Conservation (phyloP, 2,888 invertebrate species). For the Criorhina ranunculi region DNA sequence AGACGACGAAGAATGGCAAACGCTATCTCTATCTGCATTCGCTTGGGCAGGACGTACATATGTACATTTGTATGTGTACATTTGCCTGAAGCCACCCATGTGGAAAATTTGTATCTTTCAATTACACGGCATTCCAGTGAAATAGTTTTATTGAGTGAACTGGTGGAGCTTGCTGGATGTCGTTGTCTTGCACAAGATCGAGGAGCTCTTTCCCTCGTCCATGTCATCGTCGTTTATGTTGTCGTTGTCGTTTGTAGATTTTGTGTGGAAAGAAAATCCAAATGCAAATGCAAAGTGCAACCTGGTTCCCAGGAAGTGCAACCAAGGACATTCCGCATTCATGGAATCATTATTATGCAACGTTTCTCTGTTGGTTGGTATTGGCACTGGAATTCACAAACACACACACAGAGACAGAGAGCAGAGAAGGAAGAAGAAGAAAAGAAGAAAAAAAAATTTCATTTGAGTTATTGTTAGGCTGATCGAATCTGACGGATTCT, state of each 20-base stretch:
- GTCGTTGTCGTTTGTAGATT: constrained; percentile 6
- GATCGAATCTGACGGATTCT: constrained; percentile 76
- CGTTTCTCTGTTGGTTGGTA: constrained; percentile 21
- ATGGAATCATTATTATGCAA: constrained; percentile 57
- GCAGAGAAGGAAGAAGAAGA: too few relatives aligned
- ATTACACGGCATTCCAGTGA: constrained; percentile 68
- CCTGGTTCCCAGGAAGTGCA: constrained; percentile 69
- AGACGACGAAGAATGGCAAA: constrained; percentile 12
- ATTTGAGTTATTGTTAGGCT: constrained; percentile 72
- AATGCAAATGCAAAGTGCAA: constrained; percentile 62
- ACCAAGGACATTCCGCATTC: constrained; percentile 71
- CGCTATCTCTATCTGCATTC: constrained; percentile 26
- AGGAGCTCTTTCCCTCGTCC: constrained; percentile 1
- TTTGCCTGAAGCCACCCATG: constrained; percentile 64
- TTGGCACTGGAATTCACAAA: not conserved
- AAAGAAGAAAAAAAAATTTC: constrained; percentile 30
- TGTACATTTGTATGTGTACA: constrained; percentile 5
- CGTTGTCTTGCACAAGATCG: constrained; percentile 34
- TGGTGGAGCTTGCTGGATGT: constrained; percentile 24
- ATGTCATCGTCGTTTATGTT: constrained; percentile 15
- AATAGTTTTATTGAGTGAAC: constrained; percentile 54
- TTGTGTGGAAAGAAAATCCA: constrained; percentile 17
- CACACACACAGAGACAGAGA: not conserved
- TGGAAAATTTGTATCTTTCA: constrained; percentile 69
- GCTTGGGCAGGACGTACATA: constrained; percentile 45